These are phyloP conservation scores for Peromyscus aztecus DNA, from an alignment of 2,797 vertebrate genomes.

Conservation along the genomic window DNA sequence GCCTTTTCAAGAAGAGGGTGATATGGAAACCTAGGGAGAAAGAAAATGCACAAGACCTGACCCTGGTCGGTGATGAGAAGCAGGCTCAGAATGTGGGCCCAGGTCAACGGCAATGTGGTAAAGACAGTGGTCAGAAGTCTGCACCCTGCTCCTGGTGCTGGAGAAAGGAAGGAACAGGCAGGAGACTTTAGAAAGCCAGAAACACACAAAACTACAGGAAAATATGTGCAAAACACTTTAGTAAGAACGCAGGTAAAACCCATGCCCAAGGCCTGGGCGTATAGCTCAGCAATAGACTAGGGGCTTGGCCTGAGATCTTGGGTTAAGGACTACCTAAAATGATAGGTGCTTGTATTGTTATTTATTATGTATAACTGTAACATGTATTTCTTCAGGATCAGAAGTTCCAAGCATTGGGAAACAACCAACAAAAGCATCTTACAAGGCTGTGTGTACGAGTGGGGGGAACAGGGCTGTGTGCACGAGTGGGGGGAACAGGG, in stretches of 20 bases:
- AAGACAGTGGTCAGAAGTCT: background rate
- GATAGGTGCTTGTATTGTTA: too few relatives aligned
- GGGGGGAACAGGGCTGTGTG: too few relatives aligned
- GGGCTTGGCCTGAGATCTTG: background rate
- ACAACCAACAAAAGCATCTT: background rate
- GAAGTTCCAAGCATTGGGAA: background rate
- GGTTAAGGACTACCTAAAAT: background rate
- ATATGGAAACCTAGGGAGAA: constrained; percentile 44
- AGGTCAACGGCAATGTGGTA: background rate
- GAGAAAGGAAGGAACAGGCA: constrained; percentile 16
- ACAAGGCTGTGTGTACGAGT: background rate
- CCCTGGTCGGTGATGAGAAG: constrained; percentile 29
- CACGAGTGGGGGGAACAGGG: too few relatives aligned
- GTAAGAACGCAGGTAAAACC: constrained; percentile 27
- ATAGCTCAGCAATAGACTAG: background rate
- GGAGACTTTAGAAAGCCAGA: background rate
- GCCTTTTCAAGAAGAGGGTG: constrained; percentile 19
- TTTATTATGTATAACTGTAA: background rate
- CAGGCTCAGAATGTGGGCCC: constrained; percentile 6
- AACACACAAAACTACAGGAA: constrained; percentile 29
- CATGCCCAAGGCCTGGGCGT: background rate
- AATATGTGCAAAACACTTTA: constrained; percentile 31
- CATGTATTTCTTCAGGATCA: background rate
- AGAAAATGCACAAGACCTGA: constrained; percentile 13
- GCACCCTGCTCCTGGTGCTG: background rate